Conservation (phyloP, 2,113 vertebrate genomes). For the Neogale vison region DNA sequence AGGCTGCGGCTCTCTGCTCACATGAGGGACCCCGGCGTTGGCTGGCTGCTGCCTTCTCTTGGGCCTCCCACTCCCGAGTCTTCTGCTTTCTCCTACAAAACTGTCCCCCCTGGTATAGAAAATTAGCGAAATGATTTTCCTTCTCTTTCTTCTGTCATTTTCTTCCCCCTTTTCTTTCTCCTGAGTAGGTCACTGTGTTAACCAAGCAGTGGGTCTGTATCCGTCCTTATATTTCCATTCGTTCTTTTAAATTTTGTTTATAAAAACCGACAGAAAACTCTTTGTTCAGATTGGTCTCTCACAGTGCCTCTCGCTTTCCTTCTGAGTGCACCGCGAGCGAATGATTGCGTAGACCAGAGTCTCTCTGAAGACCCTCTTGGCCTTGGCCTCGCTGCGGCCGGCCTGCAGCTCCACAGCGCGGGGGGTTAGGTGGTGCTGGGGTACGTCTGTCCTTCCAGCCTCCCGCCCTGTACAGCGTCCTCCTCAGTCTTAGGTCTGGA, state of each 20-base stretch:
- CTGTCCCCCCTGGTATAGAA: not conserved
- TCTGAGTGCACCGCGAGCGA: not conserved
- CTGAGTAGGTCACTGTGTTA: not conserved
- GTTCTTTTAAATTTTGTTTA: not conserved
- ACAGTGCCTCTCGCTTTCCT: not conserved
- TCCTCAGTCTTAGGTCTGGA: not conserved
- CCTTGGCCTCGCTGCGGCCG: not conserved
- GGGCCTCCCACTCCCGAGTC: not conserved
- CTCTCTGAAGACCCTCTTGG: not conserved
- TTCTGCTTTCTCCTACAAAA: not conserved
- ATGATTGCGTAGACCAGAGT: not conserved
- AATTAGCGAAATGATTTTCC: not conserved
- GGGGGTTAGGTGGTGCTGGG: fast-evolving
- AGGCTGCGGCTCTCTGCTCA: not conserved
- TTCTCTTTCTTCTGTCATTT: not conserved
- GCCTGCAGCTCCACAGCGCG: not conserved
- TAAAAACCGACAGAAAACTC: not conserved
- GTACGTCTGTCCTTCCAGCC: not conserved
- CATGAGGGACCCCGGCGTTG: not conserved
- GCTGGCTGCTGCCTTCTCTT: not conserved
- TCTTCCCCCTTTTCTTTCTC: not conserved
- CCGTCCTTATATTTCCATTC: not conserved
- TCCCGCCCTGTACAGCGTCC: not conserved
- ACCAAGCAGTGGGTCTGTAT: not conserved
- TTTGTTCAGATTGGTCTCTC: not conserved